Evolutionary conservation across 2,888 invertebrate genomes (phyloP), one percentile per base, ranked within the genome.

Genomic region (Lomographa bimaculata): DNA sequence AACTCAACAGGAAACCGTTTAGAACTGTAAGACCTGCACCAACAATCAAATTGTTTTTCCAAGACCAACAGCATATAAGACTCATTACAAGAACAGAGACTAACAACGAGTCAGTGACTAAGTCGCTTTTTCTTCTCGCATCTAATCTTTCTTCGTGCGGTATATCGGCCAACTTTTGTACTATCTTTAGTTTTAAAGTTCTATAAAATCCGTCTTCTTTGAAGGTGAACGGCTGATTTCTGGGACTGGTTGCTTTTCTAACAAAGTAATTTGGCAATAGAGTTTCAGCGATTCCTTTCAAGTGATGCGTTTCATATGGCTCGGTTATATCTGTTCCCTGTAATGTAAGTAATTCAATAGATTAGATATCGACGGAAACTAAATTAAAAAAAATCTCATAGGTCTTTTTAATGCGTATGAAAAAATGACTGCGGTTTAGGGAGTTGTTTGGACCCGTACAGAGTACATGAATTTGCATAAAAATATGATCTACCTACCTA

Each of bases 211-310:
- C 96, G 57, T 94, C 89, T 3, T 93, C 91, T 37, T 93, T 79
- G 63, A 96, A 94, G 0, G 94, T 95, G 47, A 94, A 92, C 0
- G 95, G 94, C 1, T 93, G 91, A 63, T 93, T 93, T 57, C 96
- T 89, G 0, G 92, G 91, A 0, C 77, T 70, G 3, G 64, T 74
- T 0, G 95, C 93, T 46, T 93, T 89, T 10, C 91, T 90, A 0
- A 94, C 89, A 60, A 90, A 94, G 70, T 91, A 96, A 61, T 93
- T 94, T 2, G 90, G 86, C 2, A 96, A 71, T 28, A 94, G 53
- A 14, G 85, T 81, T 59, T 92, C 91, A 0, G 95, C 92, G 0
- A 80, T 76, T 0, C 84, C 81, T 24, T 85, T 81, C 8, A 92
- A 52, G 59, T 93, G 93, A 60, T 92, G 91, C 0, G 87, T 76